These are phyloP conservation scores for Hestina assimilis DNA, from an alignment of 1,140 invertebrate genomes.

Conservation along the genomic window DNA sequence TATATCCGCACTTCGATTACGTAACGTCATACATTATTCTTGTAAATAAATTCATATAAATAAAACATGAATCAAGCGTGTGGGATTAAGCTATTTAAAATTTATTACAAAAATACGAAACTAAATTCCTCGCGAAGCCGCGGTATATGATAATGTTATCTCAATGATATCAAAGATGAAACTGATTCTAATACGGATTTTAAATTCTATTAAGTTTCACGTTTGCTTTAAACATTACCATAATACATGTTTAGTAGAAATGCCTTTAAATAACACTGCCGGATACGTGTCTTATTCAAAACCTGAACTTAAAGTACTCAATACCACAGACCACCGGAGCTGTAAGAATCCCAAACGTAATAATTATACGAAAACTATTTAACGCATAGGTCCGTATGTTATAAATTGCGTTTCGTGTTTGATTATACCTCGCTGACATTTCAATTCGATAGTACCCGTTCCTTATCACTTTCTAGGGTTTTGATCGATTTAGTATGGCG, in stretches of 20 bases:
- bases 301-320: constrained; percentile 20
- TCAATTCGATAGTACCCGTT: constrained; percentile 49
- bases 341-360: constrained; percentile 8
- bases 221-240: constrained; percentile 37
- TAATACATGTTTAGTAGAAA: constrained; percentile 43
- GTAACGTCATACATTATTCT: no score
- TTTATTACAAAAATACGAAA: constrained; percentile 27
- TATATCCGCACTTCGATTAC: no score
- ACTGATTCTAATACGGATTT: constrained; percentile 37
- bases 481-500: constrained; percentile 54
- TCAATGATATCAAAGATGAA: constrained; percentile 35
- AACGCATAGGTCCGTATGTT: constrained; percentile 4
- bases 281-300: constrained; percentile 36
- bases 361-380: constrained; percentile 22
- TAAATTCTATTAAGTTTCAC: constrained; percentile 42
- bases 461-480: constrained; percentile 53
- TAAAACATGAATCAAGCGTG: constrained; percentile 14
- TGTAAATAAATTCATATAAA: constrained; percentile 5
- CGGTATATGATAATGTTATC: constrained; percentile 39
- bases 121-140: constrained; percentile 21
- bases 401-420: constrained; percentile 29
- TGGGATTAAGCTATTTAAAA: constrained; percentile 21
- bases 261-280: constrained; percentile 34
- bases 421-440: constrained; percentile 53
- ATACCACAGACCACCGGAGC: constrained; percentile 25